phyloP scores from a whole-genome alignment of 1,140 invertebrate genomes.

The Cydia strobilella region DNA sequence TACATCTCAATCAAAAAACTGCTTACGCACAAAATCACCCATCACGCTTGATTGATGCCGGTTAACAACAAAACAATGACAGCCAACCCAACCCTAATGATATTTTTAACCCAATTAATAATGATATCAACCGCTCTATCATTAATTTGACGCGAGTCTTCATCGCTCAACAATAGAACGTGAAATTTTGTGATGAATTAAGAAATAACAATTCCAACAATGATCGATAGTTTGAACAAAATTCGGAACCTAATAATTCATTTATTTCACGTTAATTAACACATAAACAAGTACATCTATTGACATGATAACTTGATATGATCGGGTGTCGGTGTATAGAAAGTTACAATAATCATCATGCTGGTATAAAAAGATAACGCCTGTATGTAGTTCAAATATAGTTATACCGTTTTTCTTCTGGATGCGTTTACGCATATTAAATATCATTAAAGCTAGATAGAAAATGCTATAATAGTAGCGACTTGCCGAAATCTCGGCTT shows the following conservation, averaged over 20 bases:
- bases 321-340: background rate
- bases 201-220: constrained; percentile 4
- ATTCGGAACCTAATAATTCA: background rate
- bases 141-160: constrained; percentile 60
- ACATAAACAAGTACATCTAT: background rate
- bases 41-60: constrained; percentile 51
- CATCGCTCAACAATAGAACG: constrained; percentile 51
- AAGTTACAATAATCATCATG: background rate
- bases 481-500: background rate
- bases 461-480: background rate
- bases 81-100: constrained; percentile 52
- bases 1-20: constrained; percentile 46
- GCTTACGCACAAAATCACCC: constrained; percentile 24
- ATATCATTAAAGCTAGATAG: background rate
- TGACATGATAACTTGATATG: background rate
- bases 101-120: constrained; percentile 65
- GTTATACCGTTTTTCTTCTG: background rate
- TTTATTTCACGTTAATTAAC: background rate
- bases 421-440: background rate
- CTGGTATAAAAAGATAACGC: background rate
- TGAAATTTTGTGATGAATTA: constrained; percentile 52
- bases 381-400: background rate
- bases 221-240: constrained; percentile 6
- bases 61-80: constrained; percentile 44
- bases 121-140: constrained; percentile 59